phyloP scores from a whole-genome alignment of 2,888 invertebrate species.

The Eutolmus rufibarbis region DNA sequence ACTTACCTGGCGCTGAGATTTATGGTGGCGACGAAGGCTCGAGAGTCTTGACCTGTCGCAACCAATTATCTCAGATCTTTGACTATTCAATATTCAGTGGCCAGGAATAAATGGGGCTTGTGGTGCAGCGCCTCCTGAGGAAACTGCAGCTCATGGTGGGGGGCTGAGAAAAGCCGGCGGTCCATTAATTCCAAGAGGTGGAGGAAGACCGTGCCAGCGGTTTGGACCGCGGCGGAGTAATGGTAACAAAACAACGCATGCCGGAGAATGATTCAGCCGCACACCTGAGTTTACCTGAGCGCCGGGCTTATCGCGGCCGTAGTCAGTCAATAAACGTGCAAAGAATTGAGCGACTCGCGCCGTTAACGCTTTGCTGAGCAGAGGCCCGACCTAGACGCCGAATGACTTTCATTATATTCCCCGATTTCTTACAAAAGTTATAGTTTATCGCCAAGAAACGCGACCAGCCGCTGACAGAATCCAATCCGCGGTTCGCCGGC shows the following conservation, averaged over 20 bases:
- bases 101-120: not conserved
- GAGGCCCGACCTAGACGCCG: constrained; percentile 44
- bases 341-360: constrained; percentile 23
- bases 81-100: not conserved
- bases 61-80: not conserved
- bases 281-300: constrained; percentile 6
- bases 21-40: not conserved
- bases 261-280: not conserved
- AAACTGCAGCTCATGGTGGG: not conserved
- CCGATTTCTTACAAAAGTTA: constrained; percentile 5
- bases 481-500: constrained; percentile 23
- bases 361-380: constrained; percentile 25
- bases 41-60: constrained; percentile 1
- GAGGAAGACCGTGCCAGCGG: not conserved
- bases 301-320: not conserved
- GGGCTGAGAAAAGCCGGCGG: not conserved
- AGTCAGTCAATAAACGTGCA: not conserved
- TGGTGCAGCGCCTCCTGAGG: not conserved
- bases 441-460: constrained; percentile 39
- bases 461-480: not conserved
- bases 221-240: not conserved
- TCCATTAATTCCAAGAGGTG: not conserved
- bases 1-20: not conserved
- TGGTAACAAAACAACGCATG: not conserved
- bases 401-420: constrained; percentile 44